Percentiles rank a stretch among this genome's conserved stretches.
Conservation (phyloP, 1,140 invertebrate genomes). For the Orchesella cincta region DNA sequence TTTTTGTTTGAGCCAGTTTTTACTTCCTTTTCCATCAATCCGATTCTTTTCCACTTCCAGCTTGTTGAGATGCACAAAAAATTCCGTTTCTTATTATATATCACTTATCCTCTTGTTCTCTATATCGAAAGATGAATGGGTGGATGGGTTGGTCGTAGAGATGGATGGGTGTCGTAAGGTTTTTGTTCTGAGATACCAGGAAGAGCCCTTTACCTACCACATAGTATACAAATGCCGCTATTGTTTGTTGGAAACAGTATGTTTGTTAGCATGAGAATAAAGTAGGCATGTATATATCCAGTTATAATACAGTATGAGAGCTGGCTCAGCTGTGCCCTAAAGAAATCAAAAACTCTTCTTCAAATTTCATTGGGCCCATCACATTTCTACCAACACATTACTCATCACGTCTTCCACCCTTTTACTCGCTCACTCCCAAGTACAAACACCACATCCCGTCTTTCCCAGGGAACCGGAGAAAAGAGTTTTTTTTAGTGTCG, state of each 20-base stretch:
- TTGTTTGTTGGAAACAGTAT: no score
- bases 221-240: not conserved
- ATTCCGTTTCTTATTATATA: not conserved
- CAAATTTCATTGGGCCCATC: conserved; percentile 45
- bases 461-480: conserved; percentile 6
- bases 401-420: conserved; percentile 41
- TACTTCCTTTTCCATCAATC: no score
- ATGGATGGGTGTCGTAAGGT: not conserved
- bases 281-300: not conserved
- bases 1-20: no score
- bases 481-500: not conserved
- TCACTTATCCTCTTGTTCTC: not conserved
- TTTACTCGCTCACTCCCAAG: not conserved
- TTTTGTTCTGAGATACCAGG: not conserved
- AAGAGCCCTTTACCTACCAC: no score
- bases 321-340: conserved; percentile 47
- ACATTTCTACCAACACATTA: conserved; percentile 45
- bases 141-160: no score
- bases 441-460: not conserved
- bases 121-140: no score
- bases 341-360: conserved; percentile 49
- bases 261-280: not conserved
- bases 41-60: no score
- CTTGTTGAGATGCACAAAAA: no score
- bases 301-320: conserved; percentile 44